Base-by-base conservation (phyloP, 2,888 invertebrate species). In the Megalurothrips usitatus region DNA sequence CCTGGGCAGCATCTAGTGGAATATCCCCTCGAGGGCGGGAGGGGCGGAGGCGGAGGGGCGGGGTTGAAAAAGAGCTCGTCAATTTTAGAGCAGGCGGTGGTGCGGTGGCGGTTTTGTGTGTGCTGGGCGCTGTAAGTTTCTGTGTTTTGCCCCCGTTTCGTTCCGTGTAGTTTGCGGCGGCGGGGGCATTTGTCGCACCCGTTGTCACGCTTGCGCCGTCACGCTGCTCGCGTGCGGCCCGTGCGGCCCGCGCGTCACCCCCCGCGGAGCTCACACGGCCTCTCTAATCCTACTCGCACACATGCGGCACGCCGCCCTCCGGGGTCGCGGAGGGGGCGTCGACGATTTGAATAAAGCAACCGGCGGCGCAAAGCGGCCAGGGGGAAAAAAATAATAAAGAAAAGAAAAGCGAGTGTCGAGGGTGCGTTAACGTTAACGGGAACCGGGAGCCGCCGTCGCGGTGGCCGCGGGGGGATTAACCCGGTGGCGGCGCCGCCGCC, bases 61-160 rank as follows among this genome's bases (percentile, higher is more conserved):
- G 14, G 58, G 6, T 58, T 58, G n/a, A 26, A 75, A 26, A 75
- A 75, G 8, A 75, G 12, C 68, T 75, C 68, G 26, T 75, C 68
- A 75, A 75, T 75, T 75, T 75, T 75, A 23, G 68, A 75, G 58
- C 14, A 58, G 23, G 68, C 68, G 68, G 68, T 68, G n/a, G 68
- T n/a, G 17, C 23, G 68, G n/a, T 6, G 52, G 52, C 52, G 11
- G 52, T 52, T 43, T 43, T 43, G 34, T 12, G 26, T 75, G 68
- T 26, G 26, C 23, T 23, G 26, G 58, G 14, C 17, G n/a, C n/a
- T 58, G 34, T 58, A 58, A 52, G 58, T 58, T 58, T 43, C 58
- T n/a, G 58, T n/a, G 6, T 14, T n/a, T 8, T 58, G 6, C 17
- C 58, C 58, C 14, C n/a, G 52, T 52, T 52, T 19, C 19, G 2